phyloP scores from a whole-genome alignment of 2,888 invertebrate genomes.

The Mactromeris polynyma region DNA sequence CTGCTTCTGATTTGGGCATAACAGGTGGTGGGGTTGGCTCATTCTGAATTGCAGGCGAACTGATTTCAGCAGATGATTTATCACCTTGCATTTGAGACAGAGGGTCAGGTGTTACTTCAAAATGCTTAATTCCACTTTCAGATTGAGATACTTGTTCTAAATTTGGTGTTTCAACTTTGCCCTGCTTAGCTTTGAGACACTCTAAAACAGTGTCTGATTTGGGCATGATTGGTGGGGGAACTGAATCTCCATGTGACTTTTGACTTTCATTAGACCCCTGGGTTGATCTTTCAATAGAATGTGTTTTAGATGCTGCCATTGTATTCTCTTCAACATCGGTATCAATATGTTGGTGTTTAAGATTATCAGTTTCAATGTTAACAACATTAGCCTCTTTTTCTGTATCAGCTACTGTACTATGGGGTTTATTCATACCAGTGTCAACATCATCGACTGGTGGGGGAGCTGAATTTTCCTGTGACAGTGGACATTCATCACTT shows the following conservation, averaged over 20 bases:
- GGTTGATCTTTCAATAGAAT: neutral
- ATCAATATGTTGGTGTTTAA: neutral
- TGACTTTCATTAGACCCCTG: neutral
- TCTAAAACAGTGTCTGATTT: conserved; percentile 30
- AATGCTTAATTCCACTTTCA: neutral
- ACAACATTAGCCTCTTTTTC: neutral
- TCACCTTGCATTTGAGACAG: neutral
- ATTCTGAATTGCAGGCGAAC: neutral
- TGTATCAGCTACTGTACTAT: no score
- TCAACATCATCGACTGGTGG: no score
- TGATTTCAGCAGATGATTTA: neutral
- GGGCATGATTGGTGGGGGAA: conserved; percentile 24
- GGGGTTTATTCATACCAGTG: no score
- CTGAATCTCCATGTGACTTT: neutral
- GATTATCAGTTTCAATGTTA: neutral
- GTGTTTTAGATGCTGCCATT: no score
- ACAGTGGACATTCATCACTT: neutral
- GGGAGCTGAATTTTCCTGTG: neutral
- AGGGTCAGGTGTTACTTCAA: neutral
- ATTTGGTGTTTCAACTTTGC: neutral
- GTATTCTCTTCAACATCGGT: no score
- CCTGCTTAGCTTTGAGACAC: neutral
- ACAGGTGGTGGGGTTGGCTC: neutral
- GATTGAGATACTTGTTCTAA: neutral
- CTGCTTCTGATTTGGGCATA: neutral